Conservation (phyloP, 2,888 invertebrate species). For the Lottia gigantea region DNA sequence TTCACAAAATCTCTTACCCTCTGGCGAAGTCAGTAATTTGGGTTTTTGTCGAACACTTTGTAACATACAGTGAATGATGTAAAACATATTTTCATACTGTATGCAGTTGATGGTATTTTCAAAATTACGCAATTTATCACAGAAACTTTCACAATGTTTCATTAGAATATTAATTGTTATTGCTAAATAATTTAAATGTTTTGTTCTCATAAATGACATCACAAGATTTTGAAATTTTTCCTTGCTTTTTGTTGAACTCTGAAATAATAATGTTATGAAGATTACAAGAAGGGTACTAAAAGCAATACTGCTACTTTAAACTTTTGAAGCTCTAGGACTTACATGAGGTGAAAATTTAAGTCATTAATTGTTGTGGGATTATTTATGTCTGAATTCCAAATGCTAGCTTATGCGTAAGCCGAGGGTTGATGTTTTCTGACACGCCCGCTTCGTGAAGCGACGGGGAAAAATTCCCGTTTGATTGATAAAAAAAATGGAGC, state of each 20-base stretch:
- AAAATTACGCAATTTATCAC: background rate
- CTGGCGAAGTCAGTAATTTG: background rate
- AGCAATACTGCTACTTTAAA: too few species aligned
- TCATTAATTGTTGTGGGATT: too few species aligned
- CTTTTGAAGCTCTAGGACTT: too few species aligned
- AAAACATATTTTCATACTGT: conserved; percentile 12
- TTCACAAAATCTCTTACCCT: conserved; percentile 14
- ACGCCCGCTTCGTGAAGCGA: too few species aligned
- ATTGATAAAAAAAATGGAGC: too few species aligned
- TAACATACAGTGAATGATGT: conserved; percentile 6
- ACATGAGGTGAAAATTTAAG: too few species aligned
- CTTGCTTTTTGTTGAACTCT: background rate
- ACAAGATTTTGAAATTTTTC: background rate
- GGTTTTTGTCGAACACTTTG: background rate
- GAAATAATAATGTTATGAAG: background rate
- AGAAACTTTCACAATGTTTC: background rate
- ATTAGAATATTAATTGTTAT: conserved; percentile 5
- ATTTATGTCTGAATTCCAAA: too few species aligned
- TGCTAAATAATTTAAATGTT: background rate
- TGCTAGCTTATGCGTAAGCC: too few species aligned
- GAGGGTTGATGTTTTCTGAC: too few species aligned
- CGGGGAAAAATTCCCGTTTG: too few species aligned
- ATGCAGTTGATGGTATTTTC: background rate
- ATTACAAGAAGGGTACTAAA: too few species aligned
- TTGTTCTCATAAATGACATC: background rate